phyloP scores from a whole-genome alignment of 1,140 invertebrate genomes.

The Tetragonula clypearis region DNA sequence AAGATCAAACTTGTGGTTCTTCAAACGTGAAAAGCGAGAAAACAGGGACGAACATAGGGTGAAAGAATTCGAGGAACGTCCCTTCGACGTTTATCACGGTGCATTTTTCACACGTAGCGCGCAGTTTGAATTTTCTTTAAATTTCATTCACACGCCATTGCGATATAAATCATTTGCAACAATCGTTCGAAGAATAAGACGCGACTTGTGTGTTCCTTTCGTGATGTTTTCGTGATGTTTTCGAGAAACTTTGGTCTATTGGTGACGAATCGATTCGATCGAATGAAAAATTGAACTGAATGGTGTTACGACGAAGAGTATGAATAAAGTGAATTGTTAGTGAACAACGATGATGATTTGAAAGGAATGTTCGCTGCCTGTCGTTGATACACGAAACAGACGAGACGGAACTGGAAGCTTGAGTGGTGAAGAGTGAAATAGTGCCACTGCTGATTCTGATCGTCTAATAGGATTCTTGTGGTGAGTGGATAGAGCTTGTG shows the following conservation, averaged over 20 bases:
- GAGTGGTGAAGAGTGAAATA: background rate
- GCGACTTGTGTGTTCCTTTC: background rate
- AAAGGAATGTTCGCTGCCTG: background rate
- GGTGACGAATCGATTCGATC: background rate
- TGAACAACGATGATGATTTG: constrained; percentile 2
- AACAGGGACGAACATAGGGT: background rate
- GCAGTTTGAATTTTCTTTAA: background rate
- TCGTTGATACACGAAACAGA: background rate
- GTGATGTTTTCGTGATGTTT: background rate
- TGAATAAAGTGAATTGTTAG: background rate
- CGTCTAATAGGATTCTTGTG: constrained; percentile 13
- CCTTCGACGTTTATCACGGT: background rate
- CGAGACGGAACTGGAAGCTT: background rate
- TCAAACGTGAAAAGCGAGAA: background rate
- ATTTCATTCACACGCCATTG: background rate
- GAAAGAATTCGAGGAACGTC: no score
- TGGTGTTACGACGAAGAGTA: no score
- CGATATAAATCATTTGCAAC: background rate
- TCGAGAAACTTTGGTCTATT: background rate
- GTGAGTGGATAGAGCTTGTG: background rate
- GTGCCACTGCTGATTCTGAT: constrained; percentile 3
- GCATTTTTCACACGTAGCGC: background rate
- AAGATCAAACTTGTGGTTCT: no score
- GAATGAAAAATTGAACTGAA: no score
- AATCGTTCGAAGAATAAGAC: background rate